phyloP scores from a whole-genome alignment of 2,888 invertebrate genomes.

The Phytoseiulus persimilis region DNA sequence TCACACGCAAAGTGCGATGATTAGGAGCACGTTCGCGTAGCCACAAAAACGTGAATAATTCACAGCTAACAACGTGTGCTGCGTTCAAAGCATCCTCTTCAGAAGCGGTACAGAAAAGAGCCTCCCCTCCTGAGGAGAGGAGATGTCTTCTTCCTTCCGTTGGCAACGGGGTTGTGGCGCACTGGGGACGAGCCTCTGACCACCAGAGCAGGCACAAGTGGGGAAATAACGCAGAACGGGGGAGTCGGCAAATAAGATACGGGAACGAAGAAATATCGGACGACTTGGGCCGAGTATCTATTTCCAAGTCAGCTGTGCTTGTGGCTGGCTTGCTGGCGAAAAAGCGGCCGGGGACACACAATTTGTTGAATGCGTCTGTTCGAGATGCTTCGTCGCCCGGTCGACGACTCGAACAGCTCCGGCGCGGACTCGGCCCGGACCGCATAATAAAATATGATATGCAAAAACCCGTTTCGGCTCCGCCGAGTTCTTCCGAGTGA shows the following conservation, averaged over 20 bases:
- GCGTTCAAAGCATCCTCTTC: neutral
- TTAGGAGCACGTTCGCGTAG: constrained; percentile 33
- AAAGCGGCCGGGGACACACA: neutral
- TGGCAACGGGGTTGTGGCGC: neutral
- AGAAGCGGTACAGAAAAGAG: neutral
- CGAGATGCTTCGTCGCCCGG: neutral
- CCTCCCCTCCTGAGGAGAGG: neutral
- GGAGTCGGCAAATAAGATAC: neutral
- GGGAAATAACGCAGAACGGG: neutral
- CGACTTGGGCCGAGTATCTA: neutral
- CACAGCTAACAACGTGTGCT: constrained; percentile 10
- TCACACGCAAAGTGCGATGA: constrained; percentile 35
- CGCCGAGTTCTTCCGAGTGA: neutral
- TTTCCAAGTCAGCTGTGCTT: neutral
- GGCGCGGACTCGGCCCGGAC: neutral
- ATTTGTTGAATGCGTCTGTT: neutral
- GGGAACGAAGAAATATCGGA: neutral
- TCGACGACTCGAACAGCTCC: neutral
- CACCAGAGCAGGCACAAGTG: neutral
- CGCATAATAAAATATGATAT: neutral
- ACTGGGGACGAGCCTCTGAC: neutral
- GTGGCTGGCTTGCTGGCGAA: neutral
- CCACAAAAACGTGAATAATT: constrained; percentile 36
- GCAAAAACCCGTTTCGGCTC: neutral
- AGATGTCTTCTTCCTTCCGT: neutral